These are phyloP conservation scores for Thaumatotibia leucotreta DNA, from an alignment of 1,140 invertebrate species.

Conservation along the genomic window DNA sequence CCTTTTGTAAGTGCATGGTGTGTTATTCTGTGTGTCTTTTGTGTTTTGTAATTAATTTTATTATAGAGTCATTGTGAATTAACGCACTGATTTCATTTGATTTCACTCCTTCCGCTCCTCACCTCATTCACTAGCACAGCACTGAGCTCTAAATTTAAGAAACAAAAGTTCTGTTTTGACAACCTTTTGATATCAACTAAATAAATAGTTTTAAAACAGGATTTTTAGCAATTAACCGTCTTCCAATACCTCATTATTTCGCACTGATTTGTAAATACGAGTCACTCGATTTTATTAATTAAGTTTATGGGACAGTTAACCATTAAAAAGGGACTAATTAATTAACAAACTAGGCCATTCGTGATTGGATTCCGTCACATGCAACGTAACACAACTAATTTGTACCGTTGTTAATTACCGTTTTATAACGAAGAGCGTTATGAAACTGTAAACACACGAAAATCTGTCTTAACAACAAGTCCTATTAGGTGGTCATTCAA, in stretches of 20 bases:
- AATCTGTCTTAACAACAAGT: not conserved
- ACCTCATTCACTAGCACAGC: slow-evolving; percentile 39
- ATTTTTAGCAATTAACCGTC: not conserved
- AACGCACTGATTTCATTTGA: slow-evolving; percentile 73
- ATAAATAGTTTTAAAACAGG: not conserved
- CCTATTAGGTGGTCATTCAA: not conserved
- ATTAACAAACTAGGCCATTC: not conserved
- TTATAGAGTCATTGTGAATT: slow-evolving; percentile 66
- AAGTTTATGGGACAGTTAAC: not conserved
- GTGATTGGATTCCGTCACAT: not conserved
- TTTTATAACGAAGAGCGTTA: not conserved
- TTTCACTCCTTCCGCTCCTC: slow-evolving; percentile 56
- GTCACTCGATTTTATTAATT: not conserved
- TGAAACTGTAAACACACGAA: not conserved
- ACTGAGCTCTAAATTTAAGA: slow-evolving; percentile 19
- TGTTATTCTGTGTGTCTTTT: slow-evolving; percentile 62
- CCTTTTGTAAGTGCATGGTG: slow-evolving; percentile 72
- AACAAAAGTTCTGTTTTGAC: slow-evolving; percentile 8
- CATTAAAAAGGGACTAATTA: not conserved
- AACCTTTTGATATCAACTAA: not conserved
- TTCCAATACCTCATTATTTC: slow-evolving; percentile 2
- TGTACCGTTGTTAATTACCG: not conserved
- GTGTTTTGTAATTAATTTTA: slow-evolving; percentile 72
- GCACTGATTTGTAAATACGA: slow-evolving; percentile 7
- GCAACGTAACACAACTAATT: slow-evolving; percentile 1